Evolutionary conservation across 1,140 invertebrate genomes (phyloP), one percentile per base, ranked within the genome.

Genomic region (Wasmannia auropunctata): DNA sequence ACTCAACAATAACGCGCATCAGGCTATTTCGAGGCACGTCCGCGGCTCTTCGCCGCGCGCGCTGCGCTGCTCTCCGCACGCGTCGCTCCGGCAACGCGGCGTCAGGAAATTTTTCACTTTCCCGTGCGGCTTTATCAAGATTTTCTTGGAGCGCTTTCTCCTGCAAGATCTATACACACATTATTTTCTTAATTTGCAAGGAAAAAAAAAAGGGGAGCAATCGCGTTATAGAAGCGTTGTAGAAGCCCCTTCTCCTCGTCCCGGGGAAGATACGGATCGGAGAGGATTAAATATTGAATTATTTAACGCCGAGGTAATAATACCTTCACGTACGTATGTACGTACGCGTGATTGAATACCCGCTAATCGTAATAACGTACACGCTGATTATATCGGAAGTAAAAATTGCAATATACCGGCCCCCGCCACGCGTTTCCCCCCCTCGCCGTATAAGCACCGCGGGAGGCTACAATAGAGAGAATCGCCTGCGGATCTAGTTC

Each of bases 1-100:
- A 92, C 87, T 93, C 91, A 93, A 94, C 92, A 93, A 90, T 91
- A 91, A 91, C 90, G 89, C 88, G 91, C 70, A 85, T 75, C 77
- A n/a, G 51, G 90, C 92, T 94, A 93, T 94, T 94, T 94, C 87
- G 86, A 90, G 90, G 63, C 75, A 63, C 37, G 80, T 54, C 76
- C 62, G 85, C 65, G 70, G 51, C 89, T 86, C n/a, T n/a, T n/a
- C n/a, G n/a, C 84, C 46, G 56, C 43, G 31, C 62, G 34, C 49
- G 31, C 51, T 14, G 28, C 75, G n/a, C 37, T 11, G 8, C 37
- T 40, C 49, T n/a, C 49, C 49, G 19, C 46, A 14, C 46, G 19
- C 43, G 46, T n/a, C 28, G 16, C 19, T 70, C 25, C 43, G 8
- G n/a, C n/a, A 14, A 46, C 43, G 43, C 43, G 43, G 14, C 14